Base-by-base conservation (phyloP, 1,140 invertebrate species). In the Dendrolimus kikuchii region DNA sequence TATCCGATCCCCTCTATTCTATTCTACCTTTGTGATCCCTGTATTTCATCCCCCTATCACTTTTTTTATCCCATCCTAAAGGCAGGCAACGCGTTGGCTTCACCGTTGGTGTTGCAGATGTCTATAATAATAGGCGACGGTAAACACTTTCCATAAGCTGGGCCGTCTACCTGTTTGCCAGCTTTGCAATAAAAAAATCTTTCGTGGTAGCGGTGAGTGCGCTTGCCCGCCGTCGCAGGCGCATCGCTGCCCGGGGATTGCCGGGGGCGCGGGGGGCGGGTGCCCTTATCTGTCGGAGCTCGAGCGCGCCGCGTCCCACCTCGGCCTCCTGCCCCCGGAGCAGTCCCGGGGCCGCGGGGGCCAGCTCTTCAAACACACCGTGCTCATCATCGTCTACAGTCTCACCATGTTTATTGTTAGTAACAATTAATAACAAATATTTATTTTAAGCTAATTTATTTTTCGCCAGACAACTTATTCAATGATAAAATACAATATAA, bases 391-490 rank as follows among this genome's bases (percentile, higher is more conserved):
- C 41, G 86, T 95, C 0, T 87, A 97, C 53, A 87, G 92, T 37
- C 92, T 93, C 46, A 95, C 94, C 9, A 97, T 98, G 93, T 96
- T 97, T 86, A 92, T 97, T 64, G 95, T 95, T 78, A 91, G 92
- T 81, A 46, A 51, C n/a, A 5, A 5, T n/a, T 7, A 3, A 45
- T 9, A 2, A 46, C 5, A 8, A 9, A 40, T 62, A 43, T 57
- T 58, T 37, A 45, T 46, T 51, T 2, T 2, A 23, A 23, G 23
- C 23, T 3, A 23, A 23, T 23, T 2, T 23, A 23, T 23, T 23
- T 23, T 23, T 23, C 23, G 23, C 23, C 23, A 23, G 23, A 23
- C n/a, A n/a, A n/a, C n/a, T n/a, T n/a, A n/a, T n/a, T n/a, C n/a
- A n/a, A n/a, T n/a, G n/a, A n/a, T n/a, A n/a, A n/a, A n/a, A n/a